These are phyloP conservation scores for Ctenopoma multispine DNA, from an alignment of 2,797 vertebrate species.

Conservation along the genomic window DNA sequence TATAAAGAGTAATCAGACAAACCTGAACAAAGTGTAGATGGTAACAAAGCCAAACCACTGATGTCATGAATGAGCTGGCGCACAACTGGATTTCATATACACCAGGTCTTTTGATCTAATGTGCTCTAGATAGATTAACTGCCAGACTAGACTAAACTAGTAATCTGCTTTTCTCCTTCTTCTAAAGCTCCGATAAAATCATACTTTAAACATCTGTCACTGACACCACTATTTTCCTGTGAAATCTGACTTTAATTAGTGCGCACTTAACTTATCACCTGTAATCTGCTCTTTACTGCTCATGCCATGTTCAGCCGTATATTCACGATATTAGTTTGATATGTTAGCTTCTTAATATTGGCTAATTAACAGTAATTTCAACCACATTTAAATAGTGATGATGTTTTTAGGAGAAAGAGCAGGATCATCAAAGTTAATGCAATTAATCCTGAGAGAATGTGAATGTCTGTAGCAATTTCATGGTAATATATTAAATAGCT, in stretches of 20 bases:
- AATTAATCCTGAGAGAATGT: background rate
- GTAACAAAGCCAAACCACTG: conserved; percentile 62
- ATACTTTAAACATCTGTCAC: conserved; percentile 23
- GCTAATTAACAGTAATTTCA: too few species aligned
- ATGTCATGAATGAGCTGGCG: conserved; percentile 65
- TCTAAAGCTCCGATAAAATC: conserved; percentile 21
- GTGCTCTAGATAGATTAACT: conserved; percentile 25
- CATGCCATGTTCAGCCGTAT: too few species aligned
- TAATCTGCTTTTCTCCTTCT: background rate
- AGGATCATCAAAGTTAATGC: background rate
- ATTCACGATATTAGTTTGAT: too few species aligned
- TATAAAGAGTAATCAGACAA: conserved; percentile 62
- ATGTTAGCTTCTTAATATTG: too few species aligned
- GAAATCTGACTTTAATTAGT: conserved; percentile 17
- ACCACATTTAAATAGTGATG: background rate
- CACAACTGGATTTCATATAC: conserved; percentile 59
- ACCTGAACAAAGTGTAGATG: conserved; percentile 56
- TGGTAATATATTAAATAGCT: background rate
- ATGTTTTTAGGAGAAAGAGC: background rate
- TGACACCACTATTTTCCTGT: conserved; percentile 15
- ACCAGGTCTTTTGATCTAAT: conserved; percentile 33
- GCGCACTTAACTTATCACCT: conserved; percentile 6
- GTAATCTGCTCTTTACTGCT: conserved; percentile 4
- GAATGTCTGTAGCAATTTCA: background rate
- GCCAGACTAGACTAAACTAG: too few species aligned